These are phyloP conservation scores for Danionella dracula DNA, from an alignment of 2,797 vertebrate species.

Conservation along the genomic window DNA sequence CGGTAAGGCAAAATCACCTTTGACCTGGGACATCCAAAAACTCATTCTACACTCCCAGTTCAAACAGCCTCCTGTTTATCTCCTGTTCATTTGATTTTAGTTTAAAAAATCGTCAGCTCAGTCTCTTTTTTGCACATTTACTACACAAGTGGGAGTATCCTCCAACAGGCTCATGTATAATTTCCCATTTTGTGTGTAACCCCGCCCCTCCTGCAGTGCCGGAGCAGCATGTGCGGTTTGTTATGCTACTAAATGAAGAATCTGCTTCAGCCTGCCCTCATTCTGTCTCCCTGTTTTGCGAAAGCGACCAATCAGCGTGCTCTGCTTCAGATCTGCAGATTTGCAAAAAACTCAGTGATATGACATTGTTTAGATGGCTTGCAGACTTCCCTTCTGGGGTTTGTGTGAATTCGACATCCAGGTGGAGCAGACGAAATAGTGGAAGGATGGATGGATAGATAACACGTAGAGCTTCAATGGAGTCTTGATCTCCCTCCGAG, in stretches of 20 bases:
- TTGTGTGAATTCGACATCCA: background rate
- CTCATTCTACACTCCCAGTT: too few species aligned
- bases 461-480: background rate
- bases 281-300: constrained; percentile 27
- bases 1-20: too few species aligned
- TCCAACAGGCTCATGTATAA: background rate
- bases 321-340: background rate
- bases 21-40: too few species aligned
- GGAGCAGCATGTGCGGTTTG: constrained; percentile 25
- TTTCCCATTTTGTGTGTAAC: background rate
- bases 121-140: too few species aligned
- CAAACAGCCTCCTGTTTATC: too few species aligned
- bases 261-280: constrained; percentile 18
- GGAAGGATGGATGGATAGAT: background rate
- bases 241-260: constrained; percentile 24
- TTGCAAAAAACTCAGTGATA: background rate
- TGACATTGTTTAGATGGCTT: background rate
- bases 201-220: background rate
- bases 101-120: too few species aligned
- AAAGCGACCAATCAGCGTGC: constrained; percentile 11
- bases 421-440: background rate
- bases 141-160: background rate
- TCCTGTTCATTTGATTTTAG: too few species aligned
- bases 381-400: background rate
- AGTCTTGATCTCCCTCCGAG: background rate